These are phyloP conservation scores for Lycia hirtaria DNA, from an alignment of 2,888 invertebrate genomes.

Conservation along the genomic window DNA sequence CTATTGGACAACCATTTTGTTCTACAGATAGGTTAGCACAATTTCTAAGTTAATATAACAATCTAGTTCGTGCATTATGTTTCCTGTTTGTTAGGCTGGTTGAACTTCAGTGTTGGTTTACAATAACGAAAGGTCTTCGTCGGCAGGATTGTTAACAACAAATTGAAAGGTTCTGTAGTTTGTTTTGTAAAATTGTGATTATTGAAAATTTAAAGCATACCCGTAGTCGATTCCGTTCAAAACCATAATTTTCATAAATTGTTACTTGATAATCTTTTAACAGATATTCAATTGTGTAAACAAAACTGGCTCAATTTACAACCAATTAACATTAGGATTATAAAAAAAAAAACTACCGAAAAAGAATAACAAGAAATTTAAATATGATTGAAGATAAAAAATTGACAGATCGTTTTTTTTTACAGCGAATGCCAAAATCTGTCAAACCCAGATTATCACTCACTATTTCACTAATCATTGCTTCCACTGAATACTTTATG, in stretches of 20 bases:
- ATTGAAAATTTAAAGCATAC: not conserved
- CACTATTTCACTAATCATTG: too few species aligned
- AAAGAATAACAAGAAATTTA: too few species aligned
- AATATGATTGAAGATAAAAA: too few species aligned
- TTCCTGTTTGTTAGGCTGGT: slow-evolving; percentile 59
- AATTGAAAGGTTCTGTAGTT: slow-evolving; percentile 5
- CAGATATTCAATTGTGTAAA: not conserved
- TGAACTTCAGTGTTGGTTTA: slow-evolving; percentile 71
- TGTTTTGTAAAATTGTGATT: not conserved
- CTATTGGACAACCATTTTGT: slow-evolving; percentile 4
- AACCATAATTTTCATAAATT: not conserved
- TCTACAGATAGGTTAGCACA: slow-evolving; percentile 20
- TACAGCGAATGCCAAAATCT: too few species aligned
- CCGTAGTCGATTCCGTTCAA: not conserved
- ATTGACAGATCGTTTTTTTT: too few species aligned
- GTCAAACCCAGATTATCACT: too few species aligned
- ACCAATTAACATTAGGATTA: too few species aligned
- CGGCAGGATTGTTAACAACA: slow-evolving; percentile 62
- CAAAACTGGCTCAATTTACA: not conserved
- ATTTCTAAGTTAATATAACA: slow-evolving; percentile 20
- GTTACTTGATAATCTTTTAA: not conserved
- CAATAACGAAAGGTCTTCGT: slow-evolving; percentile 81
- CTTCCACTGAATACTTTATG: too few species aligned
- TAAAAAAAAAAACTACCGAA: too few species aligned
- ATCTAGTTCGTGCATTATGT: slow-evolving; percentile 39